Conservation (phyloP, 2,888 invertebrate species). For the Pollenia angustigena region DNA sequence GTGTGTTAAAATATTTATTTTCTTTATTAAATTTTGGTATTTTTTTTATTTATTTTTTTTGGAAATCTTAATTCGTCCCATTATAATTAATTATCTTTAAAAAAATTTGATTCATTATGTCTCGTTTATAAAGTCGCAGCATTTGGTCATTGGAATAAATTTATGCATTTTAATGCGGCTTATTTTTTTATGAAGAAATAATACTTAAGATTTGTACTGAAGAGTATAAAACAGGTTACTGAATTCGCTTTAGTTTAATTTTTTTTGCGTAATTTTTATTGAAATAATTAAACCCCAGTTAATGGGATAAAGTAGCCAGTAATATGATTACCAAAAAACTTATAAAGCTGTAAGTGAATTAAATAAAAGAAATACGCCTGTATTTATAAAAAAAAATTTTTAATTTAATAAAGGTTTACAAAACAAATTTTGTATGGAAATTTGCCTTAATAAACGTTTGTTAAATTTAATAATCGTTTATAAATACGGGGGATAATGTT, state of each 20-base stretch:
- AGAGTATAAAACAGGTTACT: conserved; percentile 53
- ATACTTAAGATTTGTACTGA: background rate
- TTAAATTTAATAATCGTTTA: too few relatives aligned
- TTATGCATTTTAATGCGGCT: conserved; percentile 4
- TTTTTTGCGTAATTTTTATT: conserved; percentile 45
- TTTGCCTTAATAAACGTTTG: too few relatives aligned
- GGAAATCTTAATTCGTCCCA: conserved; percentile 9
- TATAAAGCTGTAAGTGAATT: conserved; percentile 24
- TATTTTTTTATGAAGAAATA: conserved; percentile 8
- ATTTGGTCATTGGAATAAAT: conserved; percentile 16
- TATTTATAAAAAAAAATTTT: too few relatives aligned
- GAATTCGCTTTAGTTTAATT: conserved; percentile 50
- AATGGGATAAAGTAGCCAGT: conserved; percentile 36
- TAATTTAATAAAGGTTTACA: too few relatives aligned
- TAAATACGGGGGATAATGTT: too few relatives aligned
- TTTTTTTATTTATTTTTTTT: background rate
- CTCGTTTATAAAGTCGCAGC: conserved; percentile 24
- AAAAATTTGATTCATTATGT: conserved; percentile 1
- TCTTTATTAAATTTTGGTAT: background rate
- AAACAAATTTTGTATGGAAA: too few relatives aligned
- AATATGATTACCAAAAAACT: conserved; percentile 23
- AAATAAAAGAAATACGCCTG: background rate
- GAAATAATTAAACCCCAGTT: conserved; percentile 48
- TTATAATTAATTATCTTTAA: conserved; percentile 16
- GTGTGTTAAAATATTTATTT: background rate